Evolutionary conservation across 2,113 vertebrate genomes (phyloP), one percentile per base, ranked within the genome.

Genomic region (Poecile atricapillus): DNA sequence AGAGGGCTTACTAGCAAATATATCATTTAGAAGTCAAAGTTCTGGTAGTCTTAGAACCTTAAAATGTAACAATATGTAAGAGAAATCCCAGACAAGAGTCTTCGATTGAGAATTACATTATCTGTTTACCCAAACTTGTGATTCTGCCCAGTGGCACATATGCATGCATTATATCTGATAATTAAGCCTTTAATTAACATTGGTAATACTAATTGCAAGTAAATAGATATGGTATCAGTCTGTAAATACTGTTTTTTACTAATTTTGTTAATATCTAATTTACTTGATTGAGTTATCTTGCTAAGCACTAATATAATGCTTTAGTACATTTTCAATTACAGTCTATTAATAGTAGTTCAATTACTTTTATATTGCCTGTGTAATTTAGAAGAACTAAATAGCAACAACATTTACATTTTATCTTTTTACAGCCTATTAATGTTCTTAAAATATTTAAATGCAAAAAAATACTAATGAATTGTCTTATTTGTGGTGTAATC

Each of bases 321-420:
- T 93, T 89, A 60, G 25, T 52, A 79, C 77, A 74, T 41, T 76
- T 84, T 93, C 62, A 23, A 53, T 87, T 89, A 55, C 27, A 90
- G 62, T 83, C 75, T 92, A 90, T 90, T 96, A 95, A 89, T 89
- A 96, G 63, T 21, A 83, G 50, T 91, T 76, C 64, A 95, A 93
- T 93, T 95, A 78, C 63, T 89, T 91, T 89, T 89, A 44, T 69
- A 55, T 87, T 96, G 41, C 85, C 87, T 76, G 52, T 87, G 85
- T 69, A 92, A 93, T 92, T 95, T 91, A 92, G 60, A 79, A 78
- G 78, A 95, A 77, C 27, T 92, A 86, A 96, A 92, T 20, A 92
- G 16, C 28, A 82, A 33, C 27, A 85, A 63, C 28, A 85, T 68
- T 73, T 91, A 47, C 59, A 56, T 91, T 84, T 93, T 75, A 39